Evolutionary conservation across 2,888 invertebrate genomes (phyloP).

Genomic region (Agrotis exclamationis): DNA sequence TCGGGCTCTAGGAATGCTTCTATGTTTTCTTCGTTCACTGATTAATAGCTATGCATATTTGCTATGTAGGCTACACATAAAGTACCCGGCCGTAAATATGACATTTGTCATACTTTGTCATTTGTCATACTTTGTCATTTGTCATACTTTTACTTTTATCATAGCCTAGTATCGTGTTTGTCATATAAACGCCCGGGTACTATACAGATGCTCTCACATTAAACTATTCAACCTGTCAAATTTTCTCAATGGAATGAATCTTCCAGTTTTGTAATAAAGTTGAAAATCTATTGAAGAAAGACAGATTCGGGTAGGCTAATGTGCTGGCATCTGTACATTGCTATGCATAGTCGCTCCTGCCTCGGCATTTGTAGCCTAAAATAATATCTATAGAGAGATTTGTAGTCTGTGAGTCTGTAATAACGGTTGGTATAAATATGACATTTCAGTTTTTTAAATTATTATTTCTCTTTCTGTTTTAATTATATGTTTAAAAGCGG

Average conservation of each 20-base stretch:
- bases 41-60: conserved; percentile 2
- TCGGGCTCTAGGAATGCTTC: too few species aligned
- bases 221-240: too few species aligned
- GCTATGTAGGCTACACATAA: conserved; percentile 1
- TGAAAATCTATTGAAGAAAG: too few species aligned
- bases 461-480: conserved; percentile 4
- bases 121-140: too few species aligned
- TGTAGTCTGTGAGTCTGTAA: neutral
- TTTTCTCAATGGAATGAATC: too few species aligned
- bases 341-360: conserved; percentile 13
- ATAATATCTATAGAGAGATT: conserved; percentile 19
- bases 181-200: neutral
- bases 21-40: too few species aligned
- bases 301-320: too few species aligned
- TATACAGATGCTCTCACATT: neutral
- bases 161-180: neutral
- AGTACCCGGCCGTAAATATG: neutral
- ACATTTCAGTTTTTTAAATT: neutral
- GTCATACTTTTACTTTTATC: too few species aligned
- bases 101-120: too few species aligned
- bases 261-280: too few species aligned
- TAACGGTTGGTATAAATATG: conserved; percentile 1
- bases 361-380: conserved; percentile 19
- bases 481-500: conserved; percentile 1
- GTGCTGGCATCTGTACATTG: neutral